Evolutionary conservation across 2,113 vertebrate genomes (phyloP).

Genomic region (Mobula birostris): DNA sequence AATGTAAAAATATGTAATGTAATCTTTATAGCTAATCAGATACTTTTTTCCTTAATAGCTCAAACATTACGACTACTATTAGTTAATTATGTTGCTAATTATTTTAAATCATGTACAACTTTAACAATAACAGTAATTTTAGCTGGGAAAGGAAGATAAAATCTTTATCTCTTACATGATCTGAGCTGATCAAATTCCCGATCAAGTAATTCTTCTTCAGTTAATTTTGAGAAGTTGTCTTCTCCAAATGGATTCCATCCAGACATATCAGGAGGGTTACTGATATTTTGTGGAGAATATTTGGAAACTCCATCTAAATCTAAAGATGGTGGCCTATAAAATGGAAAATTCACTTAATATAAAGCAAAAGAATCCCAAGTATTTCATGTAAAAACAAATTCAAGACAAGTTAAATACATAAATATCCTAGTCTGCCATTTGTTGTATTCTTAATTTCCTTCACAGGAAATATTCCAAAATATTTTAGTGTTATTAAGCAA

Average conservation of each 20-base stretch:
- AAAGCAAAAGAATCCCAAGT: not conserved
- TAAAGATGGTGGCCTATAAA: slow-evolving; percentile 57
- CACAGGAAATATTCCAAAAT: not conserved
- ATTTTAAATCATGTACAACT: not conserved
- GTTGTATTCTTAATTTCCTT: not conserved
- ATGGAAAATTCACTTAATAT: not conserved
- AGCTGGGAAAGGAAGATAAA: not conserved
- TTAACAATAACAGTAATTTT: not conserved
- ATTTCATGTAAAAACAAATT: not conserved
- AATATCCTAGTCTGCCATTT: not conserved
- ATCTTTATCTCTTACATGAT: slow-evolving; percentile 76
- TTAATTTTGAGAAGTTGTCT: slow-evolving; percentile 94
- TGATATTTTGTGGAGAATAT: slow-evolving; percentile 64
- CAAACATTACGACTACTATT: not conserved
- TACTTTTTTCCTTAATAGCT: not conserved
- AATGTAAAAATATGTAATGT: not conserved
- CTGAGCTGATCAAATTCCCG: slow-evolving; percentile 94
- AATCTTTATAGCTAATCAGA: not conserved
- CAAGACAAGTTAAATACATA: not conserved
- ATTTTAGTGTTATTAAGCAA: not conserved
- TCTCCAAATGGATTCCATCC: slow-evolving; percentile 95
- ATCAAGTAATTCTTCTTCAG: slow-evolving; percentile 92
- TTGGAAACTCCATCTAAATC: slow-evolving; percentile 55
- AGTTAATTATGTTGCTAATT: not conserved
- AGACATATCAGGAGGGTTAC: slow-evolving; percentile 92